Evolutionary conservation across 2,797 vertebrate species (phyloP).

Genomic region (Smutsia gigantea): DNA sequence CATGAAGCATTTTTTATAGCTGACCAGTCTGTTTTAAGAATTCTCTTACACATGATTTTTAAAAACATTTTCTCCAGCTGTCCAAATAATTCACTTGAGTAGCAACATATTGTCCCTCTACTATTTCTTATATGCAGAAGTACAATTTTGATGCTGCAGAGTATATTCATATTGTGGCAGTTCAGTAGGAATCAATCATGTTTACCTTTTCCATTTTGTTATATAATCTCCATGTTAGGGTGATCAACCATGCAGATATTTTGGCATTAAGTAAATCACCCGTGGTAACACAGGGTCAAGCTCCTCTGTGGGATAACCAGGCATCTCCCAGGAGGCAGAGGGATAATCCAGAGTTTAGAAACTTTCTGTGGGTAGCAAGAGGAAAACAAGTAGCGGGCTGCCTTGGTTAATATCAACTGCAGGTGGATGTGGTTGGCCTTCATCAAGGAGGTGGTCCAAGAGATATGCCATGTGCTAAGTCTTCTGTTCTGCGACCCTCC

Average conservation of each 20-base stretch:
- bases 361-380: neutral
- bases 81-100: neutral
- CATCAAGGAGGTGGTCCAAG: neutral
- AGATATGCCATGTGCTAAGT: neutral
- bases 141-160: neutral
- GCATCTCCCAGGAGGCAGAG: neutral
- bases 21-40: neutral
- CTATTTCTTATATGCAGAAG: neutral
- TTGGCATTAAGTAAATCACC: neutral
- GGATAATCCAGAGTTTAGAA: neutral
- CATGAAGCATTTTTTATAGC: neutral
- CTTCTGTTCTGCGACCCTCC: neutral
- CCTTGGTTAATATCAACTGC: neutral
- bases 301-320: neutral
- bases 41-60: neutral
- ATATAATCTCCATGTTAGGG: neutral
- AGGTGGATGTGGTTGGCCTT: neutral
- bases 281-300: neutral
- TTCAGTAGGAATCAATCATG: neutral
- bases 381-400: neutral
- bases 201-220: slow-evolving; percentile 19
- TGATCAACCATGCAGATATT: neutral
- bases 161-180: neutral
- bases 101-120: neutral
- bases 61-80: neutral